Evolutionary conservation across 2,888 invertebrate species (phyloP).

Genomic region (Phortica okadai): DNA sequence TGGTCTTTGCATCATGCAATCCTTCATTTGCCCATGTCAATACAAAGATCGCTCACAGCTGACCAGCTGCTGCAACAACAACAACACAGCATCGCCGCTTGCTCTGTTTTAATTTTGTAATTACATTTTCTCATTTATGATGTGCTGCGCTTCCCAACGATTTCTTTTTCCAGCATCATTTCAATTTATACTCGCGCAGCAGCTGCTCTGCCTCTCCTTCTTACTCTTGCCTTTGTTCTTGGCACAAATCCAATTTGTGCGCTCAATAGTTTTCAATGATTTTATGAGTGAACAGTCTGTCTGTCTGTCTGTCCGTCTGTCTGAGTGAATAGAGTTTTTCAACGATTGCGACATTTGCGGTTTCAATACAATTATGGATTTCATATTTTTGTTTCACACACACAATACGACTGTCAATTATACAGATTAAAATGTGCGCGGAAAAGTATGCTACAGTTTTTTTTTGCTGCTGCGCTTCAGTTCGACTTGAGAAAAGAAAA

Average conservation of each 20-base stretch:
- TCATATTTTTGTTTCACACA: background rate
- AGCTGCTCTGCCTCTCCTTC: background rate
- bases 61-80: background rate
- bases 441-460: background rate
- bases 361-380: constrained; percentile 6
- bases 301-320: constrained; percentile 23
- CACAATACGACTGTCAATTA: constrained; percentile 40
- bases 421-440: constrained; percentile 13
- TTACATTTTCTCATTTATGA: constrained; percentile 56
- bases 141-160: constrained; percentile 24
- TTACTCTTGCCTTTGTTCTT: constrained; percentile 14
- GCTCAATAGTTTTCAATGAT: constrained; percentile 62
- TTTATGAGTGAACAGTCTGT: constrained; percentile 37
- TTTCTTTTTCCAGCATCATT: background rate
- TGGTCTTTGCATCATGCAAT: background rate
- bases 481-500: too few species aligned
- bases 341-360: constrained; percentile 15
- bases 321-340: constrained; percentile 40
- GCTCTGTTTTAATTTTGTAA: constrained; percentile 64
- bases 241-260: constrained; percentile 31
- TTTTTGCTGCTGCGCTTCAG: background rate
- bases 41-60: background rate
- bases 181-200: constrained; percentile 30
- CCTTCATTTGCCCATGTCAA: background rate
- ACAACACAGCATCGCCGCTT: background rate